Evolutionary conservation across 2,888 invertebrate species (phyloP).

Genomic region (Hyposoter didymator): DNA sequence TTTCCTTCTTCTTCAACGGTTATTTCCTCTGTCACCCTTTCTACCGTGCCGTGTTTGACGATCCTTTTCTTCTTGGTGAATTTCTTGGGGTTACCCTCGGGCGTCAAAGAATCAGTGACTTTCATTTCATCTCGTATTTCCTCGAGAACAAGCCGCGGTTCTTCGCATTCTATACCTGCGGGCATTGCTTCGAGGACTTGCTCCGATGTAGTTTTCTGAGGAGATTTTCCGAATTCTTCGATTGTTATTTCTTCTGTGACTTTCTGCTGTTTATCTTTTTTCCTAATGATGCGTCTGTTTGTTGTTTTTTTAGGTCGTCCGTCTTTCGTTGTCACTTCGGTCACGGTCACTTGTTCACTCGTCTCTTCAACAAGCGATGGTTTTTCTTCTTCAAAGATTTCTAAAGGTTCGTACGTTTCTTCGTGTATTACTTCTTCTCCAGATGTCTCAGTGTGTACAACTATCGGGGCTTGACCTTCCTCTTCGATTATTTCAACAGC

Average conservation of each 20-base stretch:
- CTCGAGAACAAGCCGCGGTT: constrained; percentile 56
- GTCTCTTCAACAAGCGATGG: constrained; percentile 79
- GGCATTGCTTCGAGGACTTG: constrained; percentile 74
- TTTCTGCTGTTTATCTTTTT: constrained; percentile 78
- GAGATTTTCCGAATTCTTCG: constrained; percentile 83
- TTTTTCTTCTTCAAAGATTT: constrained; percentile 77
- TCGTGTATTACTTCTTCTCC: constrained; percentile 77
- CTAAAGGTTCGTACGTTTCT: constrained; percentile 77
- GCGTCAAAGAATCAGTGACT: constrained; percentile 76
- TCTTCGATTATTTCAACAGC: constrained; percentile 74
- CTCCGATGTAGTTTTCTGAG: constrained; percentile 70
- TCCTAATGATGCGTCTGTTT: constrained; percentile 75
- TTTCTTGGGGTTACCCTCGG: constrained; percentile 78
- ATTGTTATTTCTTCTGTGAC: constrained; percentile 70
- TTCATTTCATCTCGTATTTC: constrained; percentile 79
- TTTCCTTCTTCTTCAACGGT: constrained; percentile 82
- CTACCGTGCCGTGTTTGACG: constrained; percentile 75
- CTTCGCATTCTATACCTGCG: constrained; percentile 48
- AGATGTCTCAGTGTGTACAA: constrained; percentile 79
- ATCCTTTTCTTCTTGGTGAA: constrained; percentile 81
- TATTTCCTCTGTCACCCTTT: constrained; percentile 82
- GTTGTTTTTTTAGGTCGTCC: constrained; percentile 75
- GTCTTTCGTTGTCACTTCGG: constrained; percentile 69
- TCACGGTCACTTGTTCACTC: constrained; percentile 66
- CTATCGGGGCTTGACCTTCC: constrained; percentile 71